phyloP scores from a whole-genome alignment of 2,113 vertebrate genomes.

The Megaceryle torquata region DNA sequence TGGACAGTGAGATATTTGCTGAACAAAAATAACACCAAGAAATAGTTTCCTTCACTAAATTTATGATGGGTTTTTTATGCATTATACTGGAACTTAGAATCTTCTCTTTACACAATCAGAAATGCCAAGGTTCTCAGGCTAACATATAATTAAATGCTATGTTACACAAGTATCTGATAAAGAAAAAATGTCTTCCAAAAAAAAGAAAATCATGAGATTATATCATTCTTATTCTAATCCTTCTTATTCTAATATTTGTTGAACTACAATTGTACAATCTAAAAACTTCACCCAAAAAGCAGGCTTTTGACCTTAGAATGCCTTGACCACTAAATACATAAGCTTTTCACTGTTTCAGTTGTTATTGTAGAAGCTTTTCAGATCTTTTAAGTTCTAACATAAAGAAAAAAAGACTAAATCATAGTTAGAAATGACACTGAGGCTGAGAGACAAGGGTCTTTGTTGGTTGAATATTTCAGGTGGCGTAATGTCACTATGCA shows the following conservation, averaged over 20 bases:
- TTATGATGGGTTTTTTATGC: neutral
- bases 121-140: neutral
- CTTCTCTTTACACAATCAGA: neutral
- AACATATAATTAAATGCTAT: neutral
- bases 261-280: neutral
- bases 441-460: slow-evolving; percentile 47
- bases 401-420: neutral
- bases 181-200: neutral
- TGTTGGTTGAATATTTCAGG: slow-evolving; percentile 62
- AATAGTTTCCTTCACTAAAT: neutral
- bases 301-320: neutral
- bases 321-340: neutral
- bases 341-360: neutral
- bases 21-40: neutral
- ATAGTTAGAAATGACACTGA: slow-evolving; percentile 47
- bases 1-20: neutral
- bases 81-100: neutral
- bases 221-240: neutral
- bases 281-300: neutral
- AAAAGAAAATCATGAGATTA: too few species aligned
- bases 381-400: neutral
- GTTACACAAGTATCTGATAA: neutral
- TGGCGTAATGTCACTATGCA: slow-evolving; percentile 45
- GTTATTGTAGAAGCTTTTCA: neutral
- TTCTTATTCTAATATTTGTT: neutral